Conservation (phyloP, 1,140 invertebrate genomes). For the Ooceraea biroi region DNA sequence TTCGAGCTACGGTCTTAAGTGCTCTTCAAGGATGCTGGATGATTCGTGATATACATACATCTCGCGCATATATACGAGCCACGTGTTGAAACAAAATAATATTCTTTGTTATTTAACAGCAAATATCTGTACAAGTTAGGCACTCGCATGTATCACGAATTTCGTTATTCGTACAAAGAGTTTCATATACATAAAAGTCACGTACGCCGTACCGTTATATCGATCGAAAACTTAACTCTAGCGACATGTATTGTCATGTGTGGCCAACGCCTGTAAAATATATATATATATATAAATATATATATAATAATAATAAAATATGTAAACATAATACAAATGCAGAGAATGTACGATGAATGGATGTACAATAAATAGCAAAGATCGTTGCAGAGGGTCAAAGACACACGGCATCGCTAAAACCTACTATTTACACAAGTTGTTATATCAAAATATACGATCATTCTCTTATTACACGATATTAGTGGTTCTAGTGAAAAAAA, state of each 20-base stretch:
- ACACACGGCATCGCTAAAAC: conserved; percentile 83
- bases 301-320: conserved; percentile 68
- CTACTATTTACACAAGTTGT: conserved; percentile 87
- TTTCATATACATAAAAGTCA: conserved; percentile 81
- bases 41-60: background rate
- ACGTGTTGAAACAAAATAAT: conserved; percentile 77
- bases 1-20: too few relatives aligned
- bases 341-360: conserved; percentile 80
- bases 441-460: conserved; percentile 85
- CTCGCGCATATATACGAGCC: conserved; percentile 51
- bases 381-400: conserved; percentile 80
- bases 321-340: conserved; percentile 82
- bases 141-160: conserved; percentile 80
- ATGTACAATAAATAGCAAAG: conserved; percentile 86
- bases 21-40: too few relatives aligned
- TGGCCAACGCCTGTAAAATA: conserved; percentile 41
- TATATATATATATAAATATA: background rate
- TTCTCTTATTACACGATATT: conserved; percentile 80
- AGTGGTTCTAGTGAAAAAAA: conserved; percentile 76
- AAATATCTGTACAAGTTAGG: conserved; percentile 85
- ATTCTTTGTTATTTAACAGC: conserved; percentile 81
- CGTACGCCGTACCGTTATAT: conserved; percentile 78
- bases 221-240: conserved; percentile 82
- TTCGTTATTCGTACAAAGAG: conserved; percentile 76
- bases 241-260: conserved; percentile 78